Percentiles rank a stretch among this genome's conserved stretches.
Conservation (phyloP, 2,888 invertebrate genomes). For the Troglohyphantes excavatus region DNA sequence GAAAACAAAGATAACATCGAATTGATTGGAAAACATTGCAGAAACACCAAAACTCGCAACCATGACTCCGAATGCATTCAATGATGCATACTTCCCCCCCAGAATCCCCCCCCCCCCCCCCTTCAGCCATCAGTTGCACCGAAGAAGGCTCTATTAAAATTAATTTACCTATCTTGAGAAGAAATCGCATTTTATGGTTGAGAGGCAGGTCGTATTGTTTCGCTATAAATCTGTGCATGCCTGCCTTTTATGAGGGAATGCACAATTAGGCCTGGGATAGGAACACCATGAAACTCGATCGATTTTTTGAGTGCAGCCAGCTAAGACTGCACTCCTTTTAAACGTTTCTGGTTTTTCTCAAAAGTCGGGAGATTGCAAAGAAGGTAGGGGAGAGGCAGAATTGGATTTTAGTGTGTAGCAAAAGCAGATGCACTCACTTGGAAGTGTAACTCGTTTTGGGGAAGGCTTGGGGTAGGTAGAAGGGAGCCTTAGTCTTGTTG, state of each 20-base stretch:
- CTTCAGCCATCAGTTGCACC: constrained; percentile 3
- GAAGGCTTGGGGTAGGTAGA: no score
- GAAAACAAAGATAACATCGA: constrained; percentile 35
- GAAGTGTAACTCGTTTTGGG: neutral
- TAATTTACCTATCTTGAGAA: constrained; percentile 72
- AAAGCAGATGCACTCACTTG: neutral
- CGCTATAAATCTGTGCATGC: constrained; percentile 71
- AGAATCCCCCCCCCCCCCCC: no score
- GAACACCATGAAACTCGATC: constrained; percentile 49
- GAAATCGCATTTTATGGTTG: constrained; percentile 70
- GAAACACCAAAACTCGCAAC: no score
- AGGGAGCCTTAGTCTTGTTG: no score
- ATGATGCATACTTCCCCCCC: constrained; percentile 32
- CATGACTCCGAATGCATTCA: neutral
- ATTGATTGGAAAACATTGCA: constrained; percentile 32
- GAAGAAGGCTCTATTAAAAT: constrained; percentile 67
- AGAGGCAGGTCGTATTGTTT: constrained; percentile 61
- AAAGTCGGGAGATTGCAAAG: constrained; percentile 39
- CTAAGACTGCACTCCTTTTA: constrained; percentile 29
- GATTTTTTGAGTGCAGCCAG: constrained; percentile 54
- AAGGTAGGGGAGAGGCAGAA: neutral
- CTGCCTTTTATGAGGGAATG: constrained; percentile 72
- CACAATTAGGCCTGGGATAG: constrained; percentile 71
- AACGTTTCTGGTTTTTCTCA: constrained; percentile 72
- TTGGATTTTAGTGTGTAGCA: neutral